These are phyloP conservation scores for Drosophila suboccidentalis DNA, from an alignment of 2,888 invertebrate species.

Conservation along the genomic window DNA sequence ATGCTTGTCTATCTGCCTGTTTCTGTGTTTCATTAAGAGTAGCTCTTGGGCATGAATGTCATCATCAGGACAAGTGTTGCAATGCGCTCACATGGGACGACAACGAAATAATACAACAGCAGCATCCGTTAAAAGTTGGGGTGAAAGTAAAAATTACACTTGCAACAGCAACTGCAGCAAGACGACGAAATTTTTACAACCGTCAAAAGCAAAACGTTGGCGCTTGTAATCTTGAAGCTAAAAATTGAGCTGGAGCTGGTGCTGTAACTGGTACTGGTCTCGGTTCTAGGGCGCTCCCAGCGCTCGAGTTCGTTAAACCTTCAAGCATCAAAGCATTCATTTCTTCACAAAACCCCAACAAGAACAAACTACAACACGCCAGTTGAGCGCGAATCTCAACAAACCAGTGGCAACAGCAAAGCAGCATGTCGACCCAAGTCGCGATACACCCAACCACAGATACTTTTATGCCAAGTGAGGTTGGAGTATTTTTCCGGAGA, in stretches of 20 bases:
- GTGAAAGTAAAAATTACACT: conserved; percentile 79
- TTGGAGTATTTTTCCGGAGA: conserved; percentile 16
- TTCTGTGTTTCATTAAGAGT: conserved; percentile 70
- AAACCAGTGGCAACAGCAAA: conserved; percentile 19
- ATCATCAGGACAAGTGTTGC: conserved; percentile 75
- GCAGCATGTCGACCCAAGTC: conserved; percentile 42
- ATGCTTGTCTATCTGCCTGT: conserved; percentile 42
- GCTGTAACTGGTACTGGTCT: background rate
- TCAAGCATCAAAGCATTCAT: conserved; percentile 77
- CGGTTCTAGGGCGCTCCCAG: conserved; percentile 27
- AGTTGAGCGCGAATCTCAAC: conserved; percentile 60
- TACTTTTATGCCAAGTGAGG: conserved; percentile 60
- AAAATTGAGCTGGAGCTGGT: conserved; percentile 36
- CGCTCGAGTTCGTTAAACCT: conserved; percentile 73
- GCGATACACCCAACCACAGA: conserved; percentile 40
- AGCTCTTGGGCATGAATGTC: conserved; percentile 80
- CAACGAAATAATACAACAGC: conserved; percentile 6
- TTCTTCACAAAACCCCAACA: conserved; percentile 56
- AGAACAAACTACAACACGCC: conserved; percentile 48
- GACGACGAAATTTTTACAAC: conserved; percentile 39
- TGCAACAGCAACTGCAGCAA: conserved; percentile 41
- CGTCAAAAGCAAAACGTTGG: conserved; percentile 65
- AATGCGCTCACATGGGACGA: conserved; percentile 57
- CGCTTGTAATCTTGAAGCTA: conserved; percentile 68
- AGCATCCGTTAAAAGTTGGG: conserved; percentile 40